Percentiles rank a stretch among this genome's conserved stretches.
These are phyloP conservation scores for Gymnothorax reevesii DNA, from an alignment of 2,797 vertebrate species.

Conservation along the genomic window DNA sequence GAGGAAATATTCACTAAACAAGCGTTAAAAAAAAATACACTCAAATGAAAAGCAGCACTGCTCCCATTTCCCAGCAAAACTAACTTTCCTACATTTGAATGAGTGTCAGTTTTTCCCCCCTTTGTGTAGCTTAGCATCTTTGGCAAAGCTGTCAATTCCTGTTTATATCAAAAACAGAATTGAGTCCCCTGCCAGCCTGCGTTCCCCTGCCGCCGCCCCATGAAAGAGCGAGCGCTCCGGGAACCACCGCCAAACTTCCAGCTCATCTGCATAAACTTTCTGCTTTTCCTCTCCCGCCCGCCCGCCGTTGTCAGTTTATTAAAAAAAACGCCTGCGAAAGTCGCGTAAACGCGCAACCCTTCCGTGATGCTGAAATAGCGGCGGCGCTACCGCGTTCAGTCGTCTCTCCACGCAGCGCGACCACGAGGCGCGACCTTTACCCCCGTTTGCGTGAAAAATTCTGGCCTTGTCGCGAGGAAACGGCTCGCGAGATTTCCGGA, in stretches of 20 bases:
- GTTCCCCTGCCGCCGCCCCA: neutral
- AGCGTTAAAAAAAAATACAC: conserved; percentile 14
- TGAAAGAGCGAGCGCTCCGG: neutral
- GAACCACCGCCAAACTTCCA: neutral
- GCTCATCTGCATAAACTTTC: neutral
- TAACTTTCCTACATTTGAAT: conserved; percentile 17
- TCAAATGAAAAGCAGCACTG: neutral
- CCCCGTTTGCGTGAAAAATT: neutral
- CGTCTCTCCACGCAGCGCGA: neutral
- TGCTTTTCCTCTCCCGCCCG: neutral
- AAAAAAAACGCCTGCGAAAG: neutral
- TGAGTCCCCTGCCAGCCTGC: neutral
- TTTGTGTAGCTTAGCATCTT: neutral
- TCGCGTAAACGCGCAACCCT: neutral
- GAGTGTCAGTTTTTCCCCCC: neutral
- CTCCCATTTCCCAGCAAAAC: neutral
- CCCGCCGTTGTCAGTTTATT: neutral
- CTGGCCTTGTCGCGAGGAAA: neutral
- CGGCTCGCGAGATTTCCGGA: conserved; percentile 7
- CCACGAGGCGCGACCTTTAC: conserved; percentile 1
- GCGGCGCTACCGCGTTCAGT: neutral
- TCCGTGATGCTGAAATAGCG: neutral
- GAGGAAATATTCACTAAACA: neutral
- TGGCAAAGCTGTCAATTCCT: conserved; percentile 21
- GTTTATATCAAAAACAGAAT: neutral